Evolutionary conservation across 30 jellyfish, hydroid and myxozoan genomes (phyloP), one percentile per base, ranked within the genome.

Genomic region (Aurelia sp.): DNA sequence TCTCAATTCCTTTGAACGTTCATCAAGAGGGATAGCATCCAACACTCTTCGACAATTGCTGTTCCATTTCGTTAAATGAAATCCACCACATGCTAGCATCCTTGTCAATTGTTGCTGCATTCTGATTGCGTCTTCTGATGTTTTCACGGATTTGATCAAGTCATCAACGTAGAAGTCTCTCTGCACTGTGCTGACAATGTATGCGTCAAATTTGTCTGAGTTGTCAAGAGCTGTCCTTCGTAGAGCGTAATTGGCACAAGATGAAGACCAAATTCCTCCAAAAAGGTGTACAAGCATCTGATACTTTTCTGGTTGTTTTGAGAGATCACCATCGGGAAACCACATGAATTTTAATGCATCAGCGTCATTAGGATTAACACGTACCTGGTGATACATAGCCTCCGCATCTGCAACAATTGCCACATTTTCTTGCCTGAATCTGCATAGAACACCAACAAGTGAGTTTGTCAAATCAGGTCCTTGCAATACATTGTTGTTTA

Each of bases 351-450:
- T 69, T 60, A 35, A 69, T 16, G 80, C 61, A 27, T 13, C 22
- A 12, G 38, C 4, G 40, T 69, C 80, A 3, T 35, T 20, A 27
- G 80, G 80, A 69, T 40, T 38, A 11, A 83, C 93, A 47, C 80
- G 1, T 31, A 83, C 93, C 53, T 83, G 90, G 41, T 69, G 58
- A 80, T 48, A 80, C 86, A 80, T 80, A 0, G 74, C 44, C 51
- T 85, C 95, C 13, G 55, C 47, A 41, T 73, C 91, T 2, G 88
- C 91, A 48, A 72, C 88, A 6, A 84, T 9, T 12, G 89, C 89
- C 15, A 72, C 55, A 68, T 31, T 68, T 11, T 72, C 93, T 58
- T 84, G 90, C 67, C 93, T 68, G 21, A 84, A 84, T 70, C 81
- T 84, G 33, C 80, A 59, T 8, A 81, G 74, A 27, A 27, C 33